Evolutionary conservation across 2,113 vertebrate genomes (phyloP).

Genomic region (Muntiacus muntjak): DNA sequence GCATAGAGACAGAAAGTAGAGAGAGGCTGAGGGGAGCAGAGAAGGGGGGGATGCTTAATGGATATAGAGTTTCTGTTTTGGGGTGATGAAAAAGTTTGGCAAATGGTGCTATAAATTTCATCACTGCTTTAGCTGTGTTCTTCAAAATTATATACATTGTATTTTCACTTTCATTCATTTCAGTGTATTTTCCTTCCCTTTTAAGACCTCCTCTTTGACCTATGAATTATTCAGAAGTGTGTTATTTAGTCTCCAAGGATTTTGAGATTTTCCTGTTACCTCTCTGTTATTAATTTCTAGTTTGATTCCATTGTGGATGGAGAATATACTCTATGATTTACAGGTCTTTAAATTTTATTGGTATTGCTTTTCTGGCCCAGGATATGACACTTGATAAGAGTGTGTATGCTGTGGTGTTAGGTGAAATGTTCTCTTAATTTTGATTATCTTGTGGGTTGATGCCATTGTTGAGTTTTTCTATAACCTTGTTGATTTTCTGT

Average conservation of each 20-base stretch:
- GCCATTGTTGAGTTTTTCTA: neutral
- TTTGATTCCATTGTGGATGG: neutral
- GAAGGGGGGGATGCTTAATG: neutral
- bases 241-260: neutral
- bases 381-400: neutral
- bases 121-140: neutral
- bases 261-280: neutral
- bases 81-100: neutral
- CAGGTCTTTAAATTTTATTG: neutral
- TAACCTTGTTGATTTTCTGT: neutral
- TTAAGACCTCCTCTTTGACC: neutral
- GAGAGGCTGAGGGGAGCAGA: neutral
- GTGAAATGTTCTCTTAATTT: neutral
- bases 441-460: neutral
- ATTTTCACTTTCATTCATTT: neutral
- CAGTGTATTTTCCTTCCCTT: neutral
- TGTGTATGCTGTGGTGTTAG: neutral
- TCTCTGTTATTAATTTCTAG: neutral
- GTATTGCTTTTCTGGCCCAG: neutral
- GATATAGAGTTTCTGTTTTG: neutral
- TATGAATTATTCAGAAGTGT: neutral
- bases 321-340: neutral
- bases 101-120: neutral
- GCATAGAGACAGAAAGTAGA: neutral
- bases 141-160: neutral